These are phyloP conservation scores for Ctenicera cuprea DNA, from an alignment of 2,888 invertebrate species.

Conservation along the genomic window DNA sequence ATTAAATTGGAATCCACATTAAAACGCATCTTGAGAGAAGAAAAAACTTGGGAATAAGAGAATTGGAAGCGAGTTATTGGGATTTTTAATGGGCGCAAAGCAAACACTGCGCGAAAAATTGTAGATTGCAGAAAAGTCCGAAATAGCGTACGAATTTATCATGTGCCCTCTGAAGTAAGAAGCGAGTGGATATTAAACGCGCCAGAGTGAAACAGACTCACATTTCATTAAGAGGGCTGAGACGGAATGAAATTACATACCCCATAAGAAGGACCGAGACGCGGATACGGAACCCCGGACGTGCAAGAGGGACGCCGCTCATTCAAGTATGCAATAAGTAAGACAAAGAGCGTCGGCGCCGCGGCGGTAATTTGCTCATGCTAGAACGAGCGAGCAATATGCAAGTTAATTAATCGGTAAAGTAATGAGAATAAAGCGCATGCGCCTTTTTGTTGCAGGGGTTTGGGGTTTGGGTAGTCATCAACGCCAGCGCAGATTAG, in stretches of 20 bases:
- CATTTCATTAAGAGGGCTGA: slow-evolving; percentile 72
- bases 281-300: slow-evolving; percentile 58
- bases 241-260: slow-evolving; percentile 74
- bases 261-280: slow-evolving; percentile 69
- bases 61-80: slow-evolving; percentile 58
- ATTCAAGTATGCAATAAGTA: slow-evolving; percentile 55
- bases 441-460: slow-evolving; percentile 65
- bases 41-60: slow-evolving; percentile 51
- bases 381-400: slow-evolving; percentile 72
- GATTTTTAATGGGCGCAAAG: slow-evolving; percentile 61
- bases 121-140: slow-evolving; percentile 48
- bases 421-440: slow-evolving; percentile 73
- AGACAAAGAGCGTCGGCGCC: slow-evolving; percentile 57
- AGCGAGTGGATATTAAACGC: slow-evolving; percentile 63
- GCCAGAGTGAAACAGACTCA: slow-evolving; percentile 68
- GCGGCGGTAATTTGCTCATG: slow-evolving; percentile 68
- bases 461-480: slow-evolving; percentile 75
- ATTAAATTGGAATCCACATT: slow-evolving; percentile 61
- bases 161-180: slow-evolving; percentile 64
- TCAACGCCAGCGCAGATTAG: slow-evolving; percentile 78
- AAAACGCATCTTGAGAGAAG: slow-evolving; percentile 49
- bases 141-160: slow-evolving; percentile 66
- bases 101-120: slow-evolving; percentile 57
- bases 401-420: slow-evolving; percentile 74
- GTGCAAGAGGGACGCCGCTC: slow-evolving; percentile 61